Evolutionary conservation across 2,888 invertebrate species (phyloP), one percentile per base, ranked within the genome.

Genomic region (Keiferia lycopersicella): DNA sequence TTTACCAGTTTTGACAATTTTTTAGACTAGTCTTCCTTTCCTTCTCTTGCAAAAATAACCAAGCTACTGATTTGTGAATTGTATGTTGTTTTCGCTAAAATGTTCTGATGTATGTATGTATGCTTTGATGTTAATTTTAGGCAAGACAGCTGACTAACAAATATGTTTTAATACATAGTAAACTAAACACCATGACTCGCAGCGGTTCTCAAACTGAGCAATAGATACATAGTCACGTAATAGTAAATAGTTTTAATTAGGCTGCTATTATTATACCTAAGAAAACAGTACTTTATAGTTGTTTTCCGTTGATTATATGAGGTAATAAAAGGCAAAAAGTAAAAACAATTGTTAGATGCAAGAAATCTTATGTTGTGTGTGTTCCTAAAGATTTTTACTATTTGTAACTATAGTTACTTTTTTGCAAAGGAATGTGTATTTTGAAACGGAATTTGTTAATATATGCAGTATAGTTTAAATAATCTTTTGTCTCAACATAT

Each of bases 341-440:
- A 60, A 63, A 56, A 59, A 61, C n/a, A 48, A 30, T 50, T 2
- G 12, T 34, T 18, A 4, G 16, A 14, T 38, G 48, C 56, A 65
- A 65, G 63, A 65, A 65, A 22, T 45, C n/a, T n/a, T n/a, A n/a
- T n/a, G n/a, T n/a, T 26, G 26, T 26, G 26, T 26, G 26, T 65
- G 62, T 65, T 62, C 53, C 53, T 63, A 41, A n/a, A 22, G 16
- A 26, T 26, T 8, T 14, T 60, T 14, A 45, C 16, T 34, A 26
- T 26, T 6, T 26, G 6, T 26, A 26, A 6, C 6, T 26, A 26
- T 2, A 34, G 20, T 63, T 22, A 48, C 61, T 56, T 65, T 60
- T 63, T 34, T 56, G 45, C 51, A 56, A n/a, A 56, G 34, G 65
- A 57, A 65, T 65, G 45, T 60, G 16, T 45, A 56, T 56, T 63